Evolutionary conservation across 2,888 invertebrate species (phyloP).

Genomic region (Uropetala carovei): DNA sequence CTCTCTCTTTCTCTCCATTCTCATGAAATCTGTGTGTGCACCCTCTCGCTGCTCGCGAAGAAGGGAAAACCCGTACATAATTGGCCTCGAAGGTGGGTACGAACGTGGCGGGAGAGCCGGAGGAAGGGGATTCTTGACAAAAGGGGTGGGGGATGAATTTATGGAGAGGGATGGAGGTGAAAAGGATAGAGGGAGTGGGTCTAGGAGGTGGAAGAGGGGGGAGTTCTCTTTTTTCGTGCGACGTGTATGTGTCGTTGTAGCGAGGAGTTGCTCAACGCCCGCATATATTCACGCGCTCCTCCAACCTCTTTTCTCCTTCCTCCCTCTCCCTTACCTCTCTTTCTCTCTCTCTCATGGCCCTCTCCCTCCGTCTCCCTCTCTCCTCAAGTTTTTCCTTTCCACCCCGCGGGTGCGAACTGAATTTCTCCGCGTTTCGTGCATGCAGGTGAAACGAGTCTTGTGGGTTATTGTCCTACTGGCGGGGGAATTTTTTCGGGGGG

Average conservation of each 20-base stretch:
- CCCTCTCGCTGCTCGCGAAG: too few relatives aligned
- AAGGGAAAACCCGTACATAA: too few relatives aligned
- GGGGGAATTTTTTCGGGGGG: too few relatives aligned
- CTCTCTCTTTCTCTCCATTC: too few relatives aligned
- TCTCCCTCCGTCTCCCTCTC: not conserved
- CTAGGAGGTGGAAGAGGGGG: not conserved
- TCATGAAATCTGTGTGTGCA: too few relatives aligned
- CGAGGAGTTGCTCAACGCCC: conserved; percentile 21
- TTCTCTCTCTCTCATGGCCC: not conserved
- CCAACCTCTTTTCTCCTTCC: not conserved
- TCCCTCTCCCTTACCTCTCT: not conserved
- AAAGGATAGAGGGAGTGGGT: not conserved
- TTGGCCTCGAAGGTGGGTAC: too few relatives aligned
- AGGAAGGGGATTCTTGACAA: not conserved
- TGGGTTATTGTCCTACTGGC: too few relatives aligned
- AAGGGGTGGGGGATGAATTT: not conserved
- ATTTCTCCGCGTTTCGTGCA: not conserved
- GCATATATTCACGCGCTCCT: not conserved
- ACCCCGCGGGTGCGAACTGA: conserved; percentile 63
- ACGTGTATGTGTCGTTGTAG: not conserved
- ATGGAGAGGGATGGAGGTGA: not conserved
- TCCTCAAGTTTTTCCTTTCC: conserved; percentile 41
- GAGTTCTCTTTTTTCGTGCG: not conserved
- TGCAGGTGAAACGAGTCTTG: too few relatives aligned
- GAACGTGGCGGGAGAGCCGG: not conserved